A percentile compares a stretch with the other conserved stretches of the same genome.
Evolutionary conservation across 2,888 invertebrate species (phyloP).

Genomic region (Lomographa bimaculata): DNA sequence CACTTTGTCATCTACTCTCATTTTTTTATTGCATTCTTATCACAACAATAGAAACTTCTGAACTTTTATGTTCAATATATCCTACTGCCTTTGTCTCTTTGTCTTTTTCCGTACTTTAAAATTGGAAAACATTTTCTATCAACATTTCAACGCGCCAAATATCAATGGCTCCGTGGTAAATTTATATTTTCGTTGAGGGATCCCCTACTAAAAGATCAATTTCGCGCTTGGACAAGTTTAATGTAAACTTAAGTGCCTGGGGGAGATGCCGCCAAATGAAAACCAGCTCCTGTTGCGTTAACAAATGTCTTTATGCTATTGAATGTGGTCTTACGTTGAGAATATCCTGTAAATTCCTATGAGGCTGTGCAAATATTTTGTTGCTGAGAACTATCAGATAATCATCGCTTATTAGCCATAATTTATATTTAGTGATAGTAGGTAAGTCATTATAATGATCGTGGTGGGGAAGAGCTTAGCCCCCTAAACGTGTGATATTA

Average conservation of each 20-base stretch:
- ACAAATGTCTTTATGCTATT: slow-evolving; percentile 75
- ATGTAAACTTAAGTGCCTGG: slow-evolving; percentile 80
- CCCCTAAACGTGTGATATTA: no score
- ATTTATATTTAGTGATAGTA: no score
- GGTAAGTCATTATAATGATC: no score
- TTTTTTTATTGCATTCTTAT: no score
- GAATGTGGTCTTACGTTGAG: slow-evolving; percentile 49
- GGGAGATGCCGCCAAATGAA: slow-evolving; percentile 71
- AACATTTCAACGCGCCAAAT: slow-evolving; percentile 53
- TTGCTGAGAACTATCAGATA: no score
- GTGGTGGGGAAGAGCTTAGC: no score
- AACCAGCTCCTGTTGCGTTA: slow-evolving; percentile 62
- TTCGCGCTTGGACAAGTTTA: slow-evolving; percentile 81
- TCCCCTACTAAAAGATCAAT: slow-evolving; percentile 81
- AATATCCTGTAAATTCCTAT: no score
- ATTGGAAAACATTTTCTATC: slow-evolving; percentile 29
- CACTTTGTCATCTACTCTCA: no score
- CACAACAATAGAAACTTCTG: no score
- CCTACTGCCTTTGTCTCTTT: neutral
- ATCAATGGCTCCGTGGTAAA: slow-evolving; percentile 70
- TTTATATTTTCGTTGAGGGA: slow-evolving; percentile 74
- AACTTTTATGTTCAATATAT: slow-evolving; percentile 1
- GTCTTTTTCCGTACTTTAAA: slow-evolving; percentile 10
- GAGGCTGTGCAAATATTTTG: no score
- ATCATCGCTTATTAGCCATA: no score